These are phyloP conservation scores for Leptinotarsa defecta DNA, from an alignment of 1,140 invertebrate species.

Conservation along the genomic window DNA sequence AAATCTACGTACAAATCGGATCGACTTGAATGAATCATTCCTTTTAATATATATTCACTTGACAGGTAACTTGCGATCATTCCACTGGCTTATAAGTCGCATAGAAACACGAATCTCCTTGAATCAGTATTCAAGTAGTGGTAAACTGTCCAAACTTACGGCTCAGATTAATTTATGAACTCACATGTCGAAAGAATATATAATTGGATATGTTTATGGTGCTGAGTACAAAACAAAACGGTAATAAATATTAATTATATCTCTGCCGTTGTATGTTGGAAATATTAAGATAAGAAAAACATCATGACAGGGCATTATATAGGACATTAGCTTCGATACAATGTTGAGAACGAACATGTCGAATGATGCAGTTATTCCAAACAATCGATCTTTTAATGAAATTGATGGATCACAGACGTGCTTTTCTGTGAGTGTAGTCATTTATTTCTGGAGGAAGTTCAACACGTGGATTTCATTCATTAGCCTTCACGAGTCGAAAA, in stretches of 20 bases:
- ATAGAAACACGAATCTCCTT: not conserved
- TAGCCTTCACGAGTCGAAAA: too few species aligned
- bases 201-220: slow-evolving; percentile 8
- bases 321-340: slow-evolving; percentile 1
- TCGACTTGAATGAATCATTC: too few species aligned
- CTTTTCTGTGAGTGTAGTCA: too few species aligned
- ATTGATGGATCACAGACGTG: not conserved
- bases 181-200: slow-evolving; percentile 8
- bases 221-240: slow-evolving; percentile 5
- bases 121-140: slow-evolving; percentile 5
- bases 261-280: slow-evolving; percentile 4
- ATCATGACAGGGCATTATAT: not conserved
- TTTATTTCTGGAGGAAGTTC: too few species aligned
- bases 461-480: too few species aligned
- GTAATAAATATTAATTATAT: slow-evolving; percentile 9
- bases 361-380: not conserved
- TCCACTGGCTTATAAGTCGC: not conserved
- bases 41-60: too few species aligned
- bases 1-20: too few species aligned
- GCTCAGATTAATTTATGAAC: slow-evolving; percentile 4
- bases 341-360: not conserved
- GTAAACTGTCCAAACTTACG: not conserved
- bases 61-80: slow-evolving; percentile 5
- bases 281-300: slow-evolving; percentile 4
- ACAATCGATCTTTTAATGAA: not conserved